phyloP scores from a whole-genome alignment of 2,797 vertebrate genomes.

The Acanthiza pusilla region DNA sequence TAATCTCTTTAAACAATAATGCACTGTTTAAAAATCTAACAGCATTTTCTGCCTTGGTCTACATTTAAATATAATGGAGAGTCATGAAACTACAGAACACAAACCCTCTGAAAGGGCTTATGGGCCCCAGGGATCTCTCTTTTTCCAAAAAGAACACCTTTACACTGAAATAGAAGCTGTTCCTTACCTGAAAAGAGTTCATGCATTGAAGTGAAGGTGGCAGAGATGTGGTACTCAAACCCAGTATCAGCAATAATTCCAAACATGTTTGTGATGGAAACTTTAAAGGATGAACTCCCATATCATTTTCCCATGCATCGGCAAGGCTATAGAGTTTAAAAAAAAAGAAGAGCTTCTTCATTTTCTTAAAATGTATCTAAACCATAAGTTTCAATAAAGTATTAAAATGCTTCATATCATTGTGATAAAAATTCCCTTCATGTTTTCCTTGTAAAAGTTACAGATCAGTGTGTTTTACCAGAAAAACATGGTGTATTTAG shows the following conservation, averaged over 20 bases:
- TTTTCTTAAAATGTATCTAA: background rate
- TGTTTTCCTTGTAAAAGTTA: background rate
- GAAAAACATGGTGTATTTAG: background rate
- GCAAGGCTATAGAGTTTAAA: conserved; percentile 73
- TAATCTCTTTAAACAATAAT: background rate
- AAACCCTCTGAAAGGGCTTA: background rate
- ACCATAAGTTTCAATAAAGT: background rate
- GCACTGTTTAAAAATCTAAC: background rate
- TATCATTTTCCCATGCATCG: conserved; percentile 85
- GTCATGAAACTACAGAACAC: background rate
- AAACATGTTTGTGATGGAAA: conserved; percentile 86
- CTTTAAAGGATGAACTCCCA: conserved; percentile 84
- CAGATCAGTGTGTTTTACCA: background rate
- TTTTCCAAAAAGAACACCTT: background rate
- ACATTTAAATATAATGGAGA: background rate
- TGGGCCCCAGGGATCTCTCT: background rate
- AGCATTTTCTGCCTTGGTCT: background rate
- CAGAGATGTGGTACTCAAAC: conserved; percentile 79
- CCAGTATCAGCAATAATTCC: conserved; percentile 83
- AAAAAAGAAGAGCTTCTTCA: background rate
- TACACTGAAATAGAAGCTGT: background rate
- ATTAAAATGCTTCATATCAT: background rate
- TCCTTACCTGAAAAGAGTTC: conserved; percentile 90
- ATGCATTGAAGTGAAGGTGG: conserved; percentile 84
- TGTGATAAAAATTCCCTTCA: background rate